These are phyloP conservation scores for Teleiodes luculella DNA, from an alignment of 2,888 invertebrate species.

Conservation along the genomic window DNA sequence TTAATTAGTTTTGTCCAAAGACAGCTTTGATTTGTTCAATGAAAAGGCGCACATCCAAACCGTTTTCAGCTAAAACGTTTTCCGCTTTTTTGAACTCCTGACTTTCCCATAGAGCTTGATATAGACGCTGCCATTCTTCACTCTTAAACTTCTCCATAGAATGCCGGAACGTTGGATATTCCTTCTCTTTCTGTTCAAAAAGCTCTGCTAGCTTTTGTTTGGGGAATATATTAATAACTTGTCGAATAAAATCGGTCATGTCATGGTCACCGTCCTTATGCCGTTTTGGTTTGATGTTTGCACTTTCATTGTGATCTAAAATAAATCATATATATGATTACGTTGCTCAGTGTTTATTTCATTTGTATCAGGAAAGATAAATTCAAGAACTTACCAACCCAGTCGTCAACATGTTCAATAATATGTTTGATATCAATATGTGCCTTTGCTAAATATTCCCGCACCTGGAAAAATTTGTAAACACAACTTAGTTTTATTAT, in stretches of 20 bases:
- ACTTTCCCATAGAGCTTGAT: constrained; percentile 1
- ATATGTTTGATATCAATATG: not conserved
- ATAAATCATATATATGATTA: not conserved
- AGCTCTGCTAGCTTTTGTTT: not conserved
- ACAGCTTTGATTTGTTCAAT: not conserved
- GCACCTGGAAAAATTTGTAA: not conserved
- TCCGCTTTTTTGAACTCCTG: not conserved
- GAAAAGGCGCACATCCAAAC: constrained; percentile 2
- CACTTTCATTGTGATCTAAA: constrained; percentile 6
- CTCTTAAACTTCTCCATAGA: not conserved
- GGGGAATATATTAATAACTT: not conserved
- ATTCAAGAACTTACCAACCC: not conserved
- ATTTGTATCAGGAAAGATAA: not conserved
- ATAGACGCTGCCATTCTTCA: constrained; percentile 6
- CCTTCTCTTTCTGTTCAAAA: constrained; percentile 3
- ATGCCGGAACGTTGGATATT: not conserved
- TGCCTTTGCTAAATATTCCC: not conserved
- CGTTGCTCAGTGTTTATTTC: not conserved
- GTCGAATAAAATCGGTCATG: not conserved
- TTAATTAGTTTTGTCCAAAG: constrained; percentile 6
- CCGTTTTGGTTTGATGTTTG: not conserved
- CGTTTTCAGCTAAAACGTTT: constrained; percentile 4
- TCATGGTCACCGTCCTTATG: not conserved
- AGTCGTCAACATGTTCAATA: not conserved
- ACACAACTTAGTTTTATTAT: not conserved